Evolutionary conservation across 92 coral and sea anemone species (phyloP), one percentile per base, ranked within the genome.

Genomic region (Porites divaricata): DNA sequence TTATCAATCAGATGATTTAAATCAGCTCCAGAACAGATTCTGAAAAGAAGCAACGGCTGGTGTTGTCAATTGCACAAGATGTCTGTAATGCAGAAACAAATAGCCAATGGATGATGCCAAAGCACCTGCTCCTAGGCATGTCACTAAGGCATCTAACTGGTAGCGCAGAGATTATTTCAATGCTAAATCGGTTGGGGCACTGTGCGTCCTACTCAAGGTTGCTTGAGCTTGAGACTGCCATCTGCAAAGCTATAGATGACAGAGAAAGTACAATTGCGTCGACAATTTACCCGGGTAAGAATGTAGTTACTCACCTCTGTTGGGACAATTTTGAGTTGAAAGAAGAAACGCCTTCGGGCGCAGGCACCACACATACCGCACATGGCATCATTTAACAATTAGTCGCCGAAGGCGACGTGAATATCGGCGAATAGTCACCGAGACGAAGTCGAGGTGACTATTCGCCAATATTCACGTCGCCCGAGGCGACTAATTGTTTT

Each of bases 361-460:
- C 83, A 20, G 81, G 86, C 14, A 79, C 90, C 2, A 64, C 83
- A 12, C 86, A 87, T 63, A 70, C 74, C 13, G 61, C 90, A 6
- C 81, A 76, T 41, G 86, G 90, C 12, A 87, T 80, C 20, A 77
- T 83, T n/a, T n/a, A n/a, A n/a, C n/a, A n/a, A n/a, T n/a, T n/a
- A n/a, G n/a, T n/a, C n/a, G n/a, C n/a, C n/a, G n/a, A n/a, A n/a
- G n/a, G n/a, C n/a, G n/a, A n/a, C n/a, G n/a, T n/a, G n/a, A n/a
- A n/a, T n/a, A n/a, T n/a, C n/a, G n/a, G n/a, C n/a, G n/a, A n/a
- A n/a, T n/a, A n/a, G n/a, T n/a, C n/a, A n/a, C n/a, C n/a, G n/a
- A n/a, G n/a, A n/a, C n/a, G n/a, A n/a, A n/a, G n/a, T n/a, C n/a
- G n/a, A n/a, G n/a, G n/a, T n/a, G n/a, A n/a, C n/a, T n/a, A n/a